Conservation (phyloP, 2,797 vertebrate genomes). For the Takifugu ocellatus region DNA sequence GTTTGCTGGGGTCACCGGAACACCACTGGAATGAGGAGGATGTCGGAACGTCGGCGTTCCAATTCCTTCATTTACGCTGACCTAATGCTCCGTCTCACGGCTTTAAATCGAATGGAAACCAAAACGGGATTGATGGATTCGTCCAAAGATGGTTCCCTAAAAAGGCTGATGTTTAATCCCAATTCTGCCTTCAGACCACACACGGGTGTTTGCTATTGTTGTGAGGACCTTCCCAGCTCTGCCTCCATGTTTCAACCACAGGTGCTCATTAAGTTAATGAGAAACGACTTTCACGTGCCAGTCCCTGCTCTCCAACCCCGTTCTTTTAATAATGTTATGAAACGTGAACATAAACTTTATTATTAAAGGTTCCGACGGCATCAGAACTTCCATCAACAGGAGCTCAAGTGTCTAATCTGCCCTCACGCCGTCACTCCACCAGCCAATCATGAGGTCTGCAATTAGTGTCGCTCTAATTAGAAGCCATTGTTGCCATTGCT, state of each 20-base stretch:
- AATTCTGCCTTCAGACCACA: too few relatives aligned
- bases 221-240: too few relatives aligned
- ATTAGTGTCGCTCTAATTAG: slow-evolving; percentile 68
- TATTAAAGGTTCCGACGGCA: not conserved
- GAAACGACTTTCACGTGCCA: too few relatives aligned
- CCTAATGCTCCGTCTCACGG: not conserved
- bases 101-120: not conserved
- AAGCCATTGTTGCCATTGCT: slow-evolving; percentile 64
- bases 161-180: slow-evolving; percentile 1
- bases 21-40: too few relatives aligned
- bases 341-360: not conserved
- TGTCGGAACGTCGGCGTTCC: too few relatives aligned
- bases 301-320: too few relatives aligned
- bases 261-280: too few relatives aligned
- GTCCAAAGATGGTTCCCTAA: not conserved
- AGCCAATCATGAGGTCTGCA: slow-evolving; percentile 62
- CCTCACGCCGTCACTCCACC: slow-evolving; percentile 22
- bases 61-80: too few relatives aligned
- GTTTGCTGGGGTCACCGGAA: too few relatives aligned
- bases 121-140: not conserved
- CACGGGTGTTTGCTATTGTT: too few relatives aligned
- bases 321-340: too few relatives aligned
- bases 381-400: not conserved
- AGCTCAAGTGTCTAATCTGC: slow-evolving; percentile 7
- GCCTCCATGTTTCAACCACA: too few relatives aligned